Percentiles rank a stretch among this genome's conserved stretches.
Evolutionary conservation across 37 sponge, comb jelly and placozoan species (phyloP).

Genomic region (Spongia lamella): DNA sequence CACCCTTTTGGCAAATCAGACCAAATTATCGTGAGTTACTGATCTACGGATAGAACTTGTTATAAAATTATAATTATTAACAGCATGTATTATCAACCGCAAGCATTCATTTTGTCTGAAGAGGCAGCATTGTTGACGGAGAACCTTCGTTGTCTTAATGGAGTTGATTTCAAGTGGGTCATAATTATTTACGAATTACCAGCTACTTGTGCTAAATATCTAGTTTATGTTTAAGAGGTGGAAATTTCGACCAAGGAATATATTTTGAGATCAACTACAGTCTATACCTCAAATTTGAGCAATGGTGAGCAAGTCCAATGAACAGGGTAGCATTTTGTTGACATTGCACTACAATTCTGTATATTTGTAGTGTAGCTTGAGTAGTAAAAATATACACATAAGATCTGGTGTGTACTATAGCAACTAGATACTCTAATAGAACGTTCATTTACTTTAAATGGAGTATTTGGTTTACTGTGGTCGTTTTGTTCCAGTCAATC

Average conservation of each 20-base stretch:
- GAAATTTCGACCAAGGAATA: conserved; percentile 29
- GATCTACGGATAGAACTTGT: not conserved
- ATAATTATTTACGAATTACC: not conserved
- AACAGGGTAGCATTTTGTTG: not conserved
- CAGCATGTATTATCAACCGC: conserved; percentile 47
- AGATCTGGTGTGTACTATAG: too few species aligned
- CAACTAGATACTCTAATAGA: too few species aligned
- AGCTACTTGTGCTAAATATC: too few species aligned
- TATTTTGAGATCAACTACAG: conserved; percentile 51
- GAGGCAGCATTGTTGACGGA: conserved; percentile 50
- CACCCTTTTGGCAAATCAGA: conserved; percentile 17
- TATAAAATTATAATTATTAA: not conserved
- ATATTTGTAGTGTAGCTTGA: too few species aligned
- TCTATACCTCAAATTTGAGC: conserved; percentile 55
- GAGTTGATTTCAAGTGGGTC: conserved; percentile 84
- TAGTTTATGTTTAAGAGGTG: conserved; percentile 65
- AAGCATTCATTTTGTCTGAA: conserved; percentile 56
- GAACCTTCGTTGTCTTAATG: conserved; percentile 65
- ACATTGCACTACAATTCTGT: not conserved
- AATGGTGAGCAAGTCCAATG: conserved; percentile 38
- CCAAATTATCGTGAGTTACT: conserved; percentile 28
- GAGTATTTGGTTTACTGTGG: too few species aligned
- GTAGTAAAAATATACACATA: too few species aligned
- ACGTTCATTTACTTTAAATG: too few species aligned
- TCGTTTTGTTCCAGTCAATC: too few species aligned